A percentile compares a stretch with the other conserved stretches of the same genome.
Evolutionary conservation across 2,888 invertebrate genomes (phyloP).

Genomic region (Eilema griseolum): DNA sequence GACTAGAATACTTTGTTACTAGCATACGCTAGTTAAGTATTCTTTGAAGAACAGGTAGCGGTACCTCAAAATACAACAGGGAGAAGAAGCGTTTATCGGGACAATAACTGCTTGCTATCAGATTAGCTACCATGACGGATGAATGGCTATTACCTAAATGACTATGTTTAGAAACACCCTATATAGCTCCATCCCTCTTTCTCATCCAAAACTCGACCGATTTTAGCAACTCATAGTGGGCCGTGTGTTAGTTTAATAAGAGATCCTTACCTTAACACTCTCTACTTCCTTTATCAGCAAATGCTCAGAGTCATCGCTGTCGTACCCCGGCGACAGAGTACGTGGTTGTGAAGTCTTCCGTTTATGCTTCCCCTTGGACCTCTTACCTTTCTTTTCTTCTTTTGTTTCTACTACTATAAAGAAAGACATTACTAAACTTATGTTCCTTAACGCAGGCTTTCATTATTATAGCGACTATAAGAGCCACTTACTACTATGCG

Average conservation of each 20-base stretch:
- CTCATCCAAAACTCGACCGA: too few species aligned
- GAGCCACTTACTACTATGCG: too few species aligned
- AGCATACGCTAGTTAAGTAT: too few species aligned
- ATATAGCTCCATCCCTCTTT: too few species aligned
- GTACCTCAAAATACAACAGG: not conserved
- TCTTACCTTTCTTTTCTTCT: constrained; percentile 76
- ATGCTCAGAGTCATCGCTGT: constrained; percentile 80
- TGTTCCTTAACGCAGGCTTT: not conserved
- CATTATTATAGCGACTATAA: too few species aligned
- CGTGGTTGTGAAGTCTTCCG: constrained; percentile 58
- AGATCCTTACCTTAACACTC: constrained; percentile 72
- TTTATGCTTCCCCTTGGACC: constrained; percentile 73
- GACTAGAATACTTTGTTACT: too few species aligned
- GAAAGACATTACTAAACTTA: not conserved
- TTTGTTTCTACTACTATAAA: constrained; percentile 37
- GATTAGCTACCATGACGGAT: too few species aligned
- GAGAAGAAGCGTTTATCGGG: not conserved
- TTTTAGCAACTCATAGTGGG: too few species aligned
- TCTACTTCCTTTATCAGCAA: constrained; percentile 77
- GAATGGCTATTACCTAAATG: too few species aligned
- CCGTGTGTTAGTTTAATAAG: not conserved
- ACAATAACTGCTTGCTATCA: too few species aligned
- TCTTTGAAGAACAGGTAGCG: too few species aligned
- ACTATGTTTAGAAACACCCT: too few species aligned
- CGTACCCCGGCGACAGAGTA: constrained; percentile 60